Evolutionary conservation across 1,140 invertebrate genomes (phyloP).

Genomic region (Drosophila pandora): DNA sequence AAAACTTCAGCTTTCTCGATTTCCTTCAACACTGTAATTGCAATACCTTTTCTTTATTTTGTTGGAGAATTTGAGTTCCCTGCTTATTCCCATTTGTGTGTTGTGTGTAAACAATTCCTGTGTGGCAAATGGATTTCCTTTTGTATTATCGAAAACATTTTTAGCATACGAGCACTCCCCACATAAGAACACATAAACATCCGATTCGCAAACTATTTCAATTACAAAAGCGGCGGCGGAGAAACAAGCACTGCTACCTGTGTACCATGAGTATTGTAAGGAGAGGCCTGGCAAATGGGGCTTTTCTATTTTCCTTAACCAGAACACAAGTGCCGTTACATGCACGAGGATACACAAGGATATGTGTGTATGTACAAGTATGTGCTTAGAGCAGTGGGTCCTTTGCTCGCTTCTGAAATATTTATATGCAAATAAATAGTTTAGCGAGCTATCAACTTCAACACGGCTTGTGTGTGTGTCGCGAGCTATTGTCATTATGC

Average conservation of each 20-base stretch:
- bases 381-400: conserved; percentile 25
- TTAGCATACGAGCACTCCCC: conserved; percentile 20
- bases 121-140: conserved; percentile 77
- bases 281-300: conserved; percentile 2
- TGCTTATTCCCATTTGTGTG: background rate
- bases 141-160: conserved; percentile 77
- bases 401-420: conserved; percentile 58
- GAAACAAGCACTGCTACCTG: conserved; percentile 44
- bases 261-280: conserved; percentile 9
- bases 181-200: conserved; percentile 39
- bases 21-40: background rate
- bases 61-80: background rate
- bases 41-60: background rate
- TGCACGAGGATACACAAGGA: conserved; percentile 8
- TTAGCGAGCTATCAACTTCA: conserved; percentile 69
- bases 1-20: background rate
- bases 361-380: background rate
- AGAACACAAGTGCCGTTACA: conserved; percentile 37
- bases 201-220: conserved; percentile 72
- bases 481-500: conserved; percentile 55
- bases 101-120: conserved; percentile 59
- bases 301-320: conserved; percentile 30
- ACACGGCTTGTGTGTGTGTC: conserved; percentile 9
- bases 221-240: conserved; percentile 55
- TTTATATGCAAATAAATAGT: conserved; percentile 82